Percentiles rank a stretch among this genome's conserved stretches.
These are phyloP conservation scores for Onychomys torridus DNA, from an alignment of 2,797 vertebrate species.

Conservation along the genomic window DNA sequence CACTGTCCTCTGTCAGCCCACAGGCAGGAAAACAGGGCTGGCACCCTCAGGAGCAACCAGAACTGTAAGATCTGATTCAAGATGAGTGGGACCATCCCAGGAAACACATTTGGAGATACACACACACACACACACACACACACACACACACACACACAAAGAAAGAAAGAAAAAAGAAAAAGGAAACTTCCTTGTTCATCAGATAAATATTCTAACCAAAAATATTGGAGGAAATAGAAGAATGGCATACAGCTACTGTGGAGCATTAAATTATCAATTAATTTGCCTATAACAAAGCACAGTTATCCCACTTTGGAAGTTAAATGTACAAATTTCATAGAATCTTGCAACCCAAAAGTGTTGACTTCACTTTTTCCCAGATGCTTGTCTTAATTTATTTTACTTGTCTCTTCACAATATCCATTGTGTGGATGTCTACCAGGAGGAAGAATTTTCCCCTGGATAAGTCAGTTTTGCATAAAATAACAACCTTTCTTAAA, in stretches of 20 bases:
- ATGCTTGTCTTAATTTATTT: neutral
- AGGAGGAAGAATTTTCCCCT: neutral
- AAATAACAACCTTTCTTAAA: neutral
- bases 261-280: neutral
- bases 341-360: neutral
- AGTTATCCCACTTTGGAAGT: constrained; percentile 1
- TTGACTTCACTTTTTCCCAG: neutral
- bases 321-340: neutral
- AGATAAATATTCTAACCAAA: constrained; percentile 18
- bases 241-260: neutral
- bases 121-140: too few relatives aligned
- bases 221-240: constrained; percentile 27
- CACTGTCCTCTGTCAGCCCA: neutral
- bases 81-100: neutral
- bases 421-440: neutral
- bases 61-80: neutral
- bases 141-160: too few relatives aligned
- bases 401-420: neutral
- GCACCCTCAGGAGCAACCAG: neutral
- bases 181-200: neutral
- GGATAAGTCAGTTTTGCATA: neutral
- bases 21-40: accelerated
- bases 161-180: too few relatives aligned
- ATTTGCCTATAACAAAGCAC: neutral
- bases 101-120: too few relatives aligned